A percentile compares a stretch with the other conserved stretches of the same genome.
phyloP scores from a whole-genome alignment of 1,140 invertebrate species.

The Lethrus apterus region DNA sequence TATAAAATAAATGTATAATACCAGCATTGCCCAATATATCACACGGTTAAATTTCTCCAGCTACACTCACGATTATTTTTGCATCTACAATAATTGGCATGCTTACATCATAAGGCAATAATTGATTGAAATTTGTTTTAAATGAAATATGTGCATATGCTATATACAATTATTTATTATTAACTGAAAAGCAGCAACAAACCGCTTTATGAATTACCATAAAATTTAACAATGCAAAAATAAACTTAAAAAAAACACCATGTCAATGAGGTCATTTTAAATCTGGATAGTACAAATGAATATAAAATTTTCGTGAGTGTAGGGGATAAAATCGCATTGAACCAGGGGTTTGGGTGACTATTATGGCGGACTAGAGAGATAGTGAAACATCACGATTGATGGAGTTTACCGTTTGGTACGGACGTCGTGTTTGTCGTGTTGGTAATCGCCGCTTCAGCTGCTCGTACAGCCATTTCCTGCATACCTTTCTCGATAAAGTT shows the following conservation, averaged over 20 bases:
- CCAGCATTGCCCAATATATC: slow-evolving; percentile 36
- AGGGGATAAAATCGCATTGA: too few species aligned
- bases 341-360: slow-evolving; percentile 12
- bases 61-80: slow-evolving; percentile 11
- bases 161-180: too few species aligned
- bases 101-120: not conserved
- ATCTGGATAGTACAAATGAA: slow-evolving; percentile 2
- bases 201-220: too few species aligned
- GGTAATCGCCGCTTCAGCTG: slow-evolving; percentile 55
- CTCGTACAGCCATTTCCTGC: slow-evolving; percentile 65
- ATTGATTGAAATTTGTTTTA: too few species aligned
- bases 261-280: too few species aligned
- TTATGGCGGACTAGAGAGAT: slow-evolving; percentile 22
- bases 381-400: slow-evolving; percentile 31
- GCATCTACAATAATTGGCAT: not conserved
- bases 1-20: slow-evolving; percentile 24
- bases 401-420: slow-evolving; percentile 25
- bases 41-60: slow-evolving; percentile 19
- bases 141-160: too few species aligned
- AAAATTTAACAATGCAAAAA: too few species aligned
- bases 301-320: slow-evolving; percentile 20
- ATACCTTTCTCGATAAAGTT: slow-evolving; percentile 68
- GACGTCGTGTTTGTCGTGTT: slow-evolving; percentile 33
- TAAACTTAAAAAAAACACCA: too few species aligned
- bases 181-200: too few species aligned